These are phyloP conservation scores for Blastobasis adustella DNA, from an alignment of 2,888 invertebrate genomes.

Conservation along the genomic window DNA sequence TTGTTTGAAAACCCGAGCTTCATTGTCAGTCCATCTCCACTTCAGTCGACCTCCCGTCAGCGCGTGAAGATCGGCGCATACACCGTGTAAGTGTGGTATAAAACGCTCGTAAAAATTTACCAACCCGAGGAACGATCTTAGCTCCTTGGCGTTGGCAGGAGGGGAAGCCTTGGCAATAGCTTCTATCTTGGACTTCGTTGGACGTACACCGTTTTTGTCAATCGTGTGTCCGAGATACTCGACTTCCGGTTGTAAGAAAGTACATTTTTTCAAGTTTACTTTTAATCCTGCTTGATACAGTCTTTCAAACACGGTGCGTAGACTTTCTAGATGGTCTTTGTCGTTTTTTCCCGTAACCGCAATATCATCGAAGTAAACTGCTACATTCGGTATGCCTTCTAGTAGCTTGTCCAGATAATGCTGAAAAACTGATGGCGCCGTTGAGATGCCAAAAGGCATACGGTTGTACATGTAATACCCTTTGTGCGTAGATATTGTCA, in stretches of 20 bases:
- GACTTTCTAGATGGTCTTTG: constrained; percentile 3
- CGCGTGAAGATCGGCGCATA: neutral
- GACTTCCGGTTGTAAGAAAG: constrained; percentile 6
- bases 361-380: constrained; percentile 11
- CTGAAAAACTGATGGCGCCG: constrained; percentile 10
- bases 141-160: neutral
- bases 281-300: constrained; percentile 1
- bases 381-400: constrained; percentile 5
- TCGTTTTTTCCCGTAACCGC: constrained; percentile 3
- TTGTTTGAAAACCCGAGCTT: neutral
- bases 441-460: neutral
- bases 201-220: constrained; percentile 6
- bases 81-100: constrained; percentile 1
- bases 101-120: constrained; percentile 6
- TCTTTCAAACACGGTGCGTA: constrained; percentile 1
- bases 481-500: neutral
- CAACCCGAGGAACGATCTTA: constrained; percentile 4
- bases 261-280: constrained; percentile 5
- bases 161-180: constrained; percentile 1
- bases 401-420: constrained; percentile 7
- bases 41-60: neutral
- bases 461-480: neutral
- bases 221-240: constrained; percentile 8
- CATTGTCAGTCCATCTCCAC: constrained; percentile 9
- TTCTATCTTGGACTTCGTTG: constrained; percentile 4